phyloP scores from a whole-genome alignment of 1,140 invertebrate genomes.

The Medauroidea extradentata region DNA sequence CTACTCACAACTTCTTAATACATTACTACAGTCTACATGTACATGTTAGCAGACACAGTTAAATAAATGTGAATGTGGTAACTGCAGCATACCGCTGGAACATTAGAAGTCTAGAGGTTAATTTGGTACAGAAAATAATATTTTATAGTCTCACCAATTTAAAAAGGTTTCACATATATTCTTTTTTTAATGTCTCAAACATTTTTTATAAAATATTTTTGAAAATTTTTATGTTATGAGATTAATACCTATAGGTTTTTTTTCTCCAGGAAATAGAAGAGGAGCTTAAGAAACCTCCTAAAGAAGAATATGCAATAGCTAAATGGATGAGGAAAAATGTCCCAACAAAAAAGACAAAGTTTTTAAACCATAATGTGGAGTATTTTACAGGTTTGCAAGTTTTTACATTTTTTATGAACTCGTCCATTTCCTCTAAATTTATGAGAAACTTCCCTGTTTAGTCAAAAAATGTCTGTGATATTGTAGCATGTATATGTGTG shows the following conservation, averaged over 20 bases:
- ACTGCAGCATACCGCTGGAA: too few species aligned
- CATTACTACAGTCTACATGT: too few species aligned
- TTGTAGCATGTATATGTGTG: too few species aligned
- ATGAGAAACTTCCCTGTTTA: not conserved
- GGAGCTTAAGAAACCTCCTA: slow-evolving; percentile 68
- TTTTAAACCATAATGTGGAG: slow-evolving; percentile 91
- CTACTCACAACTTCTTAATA: too few species aligned
- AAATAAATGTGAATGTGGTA: too few species aligned
- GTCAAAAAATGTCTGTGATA: not conserved
- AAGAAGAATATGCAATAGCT: slow-evolving; percentile 88
- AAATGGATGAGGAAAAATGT: slow-evolving; percentile 92
- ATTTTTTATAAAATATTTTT: not conserved
- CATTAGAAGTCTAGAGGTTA: not conserved
- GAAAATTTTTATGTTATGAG: slow-evolving; percentile 17
- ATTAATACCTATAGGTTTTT: too few species aligned
- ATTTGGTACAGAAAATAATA: not conserved
- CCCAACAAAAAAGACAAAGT: slow-evolving; percentile 91
- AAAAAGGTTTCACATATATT: not conserved
- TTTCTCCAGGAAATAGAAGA: slow-evolving; percentile 55
- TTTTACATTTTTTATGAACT: not conserved
- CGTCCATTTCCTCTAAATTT: not conserved
- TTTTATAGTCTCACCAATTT: slow-evolving; percentile 11
- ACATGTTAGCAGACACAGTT: too few species aligned
- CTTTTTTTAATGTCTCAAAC: not conserved
- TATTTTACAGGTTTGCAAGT: slow-evolving; percentile 81